Evolutionary conservation across 1,140 invertebrate species (phyloP).

Genomic region (Pantala flavescens): DNA sequence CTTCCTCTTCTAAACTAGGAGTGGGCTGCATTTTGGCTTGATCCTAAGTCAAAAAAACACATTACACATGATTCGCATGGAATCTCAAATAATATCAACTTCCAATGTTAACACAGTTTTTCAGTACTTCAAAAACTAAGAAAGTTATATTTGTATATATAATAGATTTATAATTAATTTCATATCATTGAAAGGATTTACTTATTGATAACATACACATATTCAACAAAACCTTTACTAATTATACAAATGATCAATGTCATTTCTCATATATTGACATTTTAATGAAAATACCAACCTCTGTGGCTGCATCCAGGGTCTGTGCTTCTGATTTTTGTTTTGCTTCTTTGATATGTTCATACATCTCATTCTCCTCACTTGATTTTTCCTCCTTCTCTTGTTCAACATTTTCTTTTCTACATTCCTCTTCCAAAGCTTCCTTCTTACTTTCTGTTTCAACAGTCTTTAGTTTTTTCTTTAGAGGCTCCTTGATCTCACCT

Average conservation of each 20-base stretch:
- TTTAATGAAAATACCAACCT: slow-evolving; percentile 23
- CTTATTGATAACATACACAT: too few species aligned
- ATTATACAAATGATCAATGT: too few species aligned
- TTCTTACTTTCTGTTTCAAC: slow-evolving; percentile 35
- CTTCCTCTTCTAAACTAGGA: slow-evolving; percentile 46
- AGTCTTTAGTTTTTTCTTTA: slow-evolving; percentile 51
- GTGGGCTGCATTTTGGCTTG: slow-evolving; percentile 66
- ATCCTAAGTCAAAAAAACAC: slow-evolving; percentile 52
- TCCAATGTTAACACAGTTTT: too few species aligned
- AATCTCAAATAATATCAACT: too few species aligned
- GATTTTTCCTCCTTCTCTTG: slow-evolving; percentile 33
- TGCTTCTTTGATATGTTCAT: slow-evolving; percentile 75
- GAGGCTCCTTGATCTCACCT: slow-evolving; percentile 45
- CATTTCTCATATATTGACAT: too few species aligned
- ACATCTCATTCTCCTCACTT: slow-evolving; percentile 54
- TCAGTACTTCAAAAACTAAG: too few species aligned
- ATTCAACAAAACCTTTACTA: too few species aligned
- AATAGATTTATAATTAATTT: too few species aligned
- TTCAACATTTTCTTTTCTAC: slow-evolving; percentile 37
- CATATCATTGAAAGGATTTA: too few species aligned
- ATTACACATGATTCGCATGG: too few species aligned
- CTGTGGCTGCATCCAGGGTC: slow-evolving; percentile 46
- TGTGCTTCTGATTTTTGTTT: slow-evolving; percentile 46
- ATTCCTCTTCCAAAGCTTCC: slow-evolving; percentile 31
- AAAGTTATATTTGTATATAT: too few species aligned